A percentile compares a stretch with the other conserved stretches of the same genome.
Conservation (phyloP, 2,113 vertebrate genomes). For the Microtus richardsoni region DNA sequence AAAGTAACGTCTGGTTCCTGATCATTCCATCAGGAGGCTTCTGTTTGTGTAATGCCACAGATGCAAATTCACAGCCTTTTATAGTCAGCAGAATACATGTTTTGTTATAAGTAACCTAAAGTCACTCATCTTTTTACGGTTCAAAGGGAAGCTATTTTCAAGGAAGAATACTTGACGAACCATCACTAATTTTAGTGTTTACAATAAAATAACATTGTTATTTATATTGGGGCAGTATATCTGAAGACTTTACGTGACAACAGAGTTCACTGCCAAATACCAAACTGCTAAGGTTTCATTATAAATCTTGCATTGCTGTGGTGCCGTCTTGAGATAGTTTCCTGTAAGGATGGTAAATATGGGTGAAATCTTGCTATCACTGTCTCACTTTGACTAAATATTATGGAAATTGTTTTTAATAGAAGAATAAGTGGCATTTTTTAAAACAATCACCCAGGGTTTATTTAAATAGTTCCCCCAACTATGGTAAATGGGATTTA, state of each 20-base stretch:
- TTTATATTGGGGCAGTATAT: conserved; percentile 46
- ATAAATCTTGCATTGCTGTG: conserved; percentile 13
- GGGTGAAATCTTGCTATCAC: conserved; percentile 17
- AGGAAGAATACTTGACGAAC: conserved; percentile 43
- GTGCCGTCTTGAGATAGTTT: conserved; percentile 54
- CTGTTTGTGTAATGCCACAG: conserved; percentile 27
- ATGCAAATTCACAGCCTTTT: conserved; percentile 25
- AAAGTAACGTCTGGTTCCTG: conserved; percentile 6
- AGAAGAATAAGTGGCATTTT: conserved; percentile 48
- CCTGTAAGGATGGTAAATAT: conserved; percentile 2
- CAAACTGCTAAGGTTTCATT: conserved; percentile 51
- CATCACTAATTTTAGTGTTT: conserved; percentile 59
- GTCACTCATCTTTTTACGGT: conserved; percentile 26
- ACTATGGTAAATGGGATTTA: conserved; percentile 45
- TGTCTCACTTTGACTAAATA: conserved; percentile 14
- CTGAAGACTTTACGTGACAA: conserved; percentile 37
- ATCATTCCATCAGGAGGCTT: conserved; percentile 26
- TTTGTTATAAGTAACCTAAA: conserved; percentile 47
- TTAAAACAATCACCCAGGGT: neutral
- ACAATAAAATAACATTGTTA: conserved; percentile 7
- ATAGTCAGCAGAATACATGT: conserved; percentile 26
- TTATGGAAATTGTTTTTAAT: conserved; percentile 25
- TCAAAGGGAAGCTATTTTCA: conserved; percentile 48
- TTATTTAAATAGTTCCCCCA: conserved; percentile 49
- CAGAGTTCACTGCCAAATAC: conserved; percentile 70